Evolutionary conservation across 2,113 vertebrate genomes (phyloP).

Genomic region (Pantherophis guttatus): DNA sequence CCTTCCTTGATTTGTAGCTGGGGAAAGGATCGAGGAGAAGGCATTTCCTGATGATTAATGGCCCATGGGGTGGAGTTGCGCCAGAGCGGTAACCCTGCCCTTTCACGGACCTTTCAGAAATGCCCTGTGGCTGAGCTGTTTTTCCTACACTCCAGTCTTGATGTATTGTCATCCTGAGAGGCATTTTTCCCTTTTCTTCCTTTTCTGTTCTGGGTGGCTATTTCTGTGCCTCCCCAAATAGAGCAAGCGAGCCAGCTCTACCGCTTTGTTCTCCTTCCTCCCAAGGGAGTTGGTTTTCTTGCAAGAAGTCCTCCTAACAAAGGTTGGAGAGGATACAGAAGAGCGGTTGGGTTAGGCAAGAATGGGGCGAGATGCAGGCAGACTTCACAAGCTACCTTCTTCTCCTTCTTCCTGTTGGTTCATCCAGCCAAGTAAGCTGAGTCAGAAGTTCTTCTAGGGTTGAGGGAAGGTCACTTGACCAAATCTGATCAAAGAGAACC

Average conservation of each 20-base stretch:
- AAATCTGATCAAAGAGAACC: neutral
- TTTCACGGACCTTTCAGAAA: constrained; percentile 61
- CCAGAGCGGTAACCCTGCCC: constrained; percentile 64
- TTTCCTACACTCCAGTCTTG: constrained; percentile 50
- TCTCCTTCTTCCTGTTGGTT: neutral
- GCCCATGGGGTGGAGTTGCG: constrained; percentile 60
- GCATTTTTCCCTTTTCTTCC: constrained; percentile 20
- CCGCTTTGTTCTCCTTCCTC: constrained; percentile 41
- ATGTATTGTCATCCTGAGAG: constrained; percentile 50
- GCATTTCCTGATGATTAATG: constrained; percentile 70
- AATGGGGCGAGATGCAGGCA: neutral
- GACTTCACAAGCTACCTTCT: neutral
- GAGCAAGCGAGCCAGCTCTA: neutral
- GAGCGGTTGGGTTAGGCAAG: neutral
- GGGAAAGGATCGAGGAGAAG: constrained; percentile 53
- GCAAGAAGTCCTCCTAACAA: accelerated
- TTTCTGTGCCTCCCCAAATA: constrained; percentile 40
- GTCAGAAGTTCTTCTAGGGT: neutral
- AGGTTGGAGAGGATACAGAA: neutral
- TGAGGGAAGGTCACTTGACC: neutral
- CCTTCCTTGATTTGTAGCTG: constrained; percentile 46
- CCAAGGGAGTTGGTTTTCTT: neutral
- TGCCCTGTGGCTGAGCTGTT: constrained; percentile 57
- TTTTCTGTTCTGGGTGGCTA: constrained; percentile 36
- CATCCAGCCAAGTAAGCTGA: neutral